Percentiles rank a stretch among this genome's conserved stretches.
phyloP scores from a whole-genome alignment of 2,888 invertebrate genomes.

The Acrobasis suavella region DNA sequence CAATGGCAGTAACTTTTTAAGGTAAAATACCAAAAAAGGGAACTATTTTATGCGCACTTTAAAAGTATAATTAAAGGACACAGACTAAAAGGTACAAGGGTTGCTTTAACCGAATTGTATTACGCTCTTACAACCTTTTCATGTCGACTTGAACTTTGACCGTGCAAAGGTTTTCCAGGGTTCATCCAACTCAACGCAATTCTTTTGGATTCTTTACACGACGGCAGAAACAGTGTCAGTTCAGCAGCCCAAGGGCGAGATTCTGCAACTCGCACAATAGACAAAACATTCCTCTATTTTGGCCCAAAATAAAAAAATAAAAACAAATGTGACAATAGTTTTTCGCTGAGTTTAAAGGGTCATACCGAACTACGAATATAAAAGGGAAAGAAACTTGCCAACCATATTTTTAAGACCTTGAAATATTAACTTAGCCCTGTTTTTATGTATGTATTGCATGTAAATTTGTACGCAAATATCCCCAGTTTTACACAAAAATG shows the following conservation, averaged over 20 bases:
- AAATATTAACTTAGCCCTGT: too few species aligned
- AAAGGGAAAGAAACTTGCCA: too few species aligned
- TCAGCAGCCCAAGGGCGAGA: neutral
- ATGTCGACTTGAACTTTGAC: neutral
- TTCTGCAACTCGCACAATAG: too few species aligned
- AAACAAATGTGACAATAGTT: too few species aligned
- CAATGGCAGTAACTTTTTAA: neutral
- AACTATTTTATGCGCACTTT: neutral
- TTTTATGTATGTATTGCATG: too few species aligned
- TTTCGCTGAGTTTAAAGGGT: too few species aligned
- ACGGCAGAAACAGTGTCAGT: neutral
- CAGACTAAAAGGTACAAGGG: neutral
- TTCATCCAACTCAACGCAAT: neutral
- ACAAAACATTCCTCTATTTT: too few species aligned
- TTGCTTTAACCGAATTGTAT: neutral
- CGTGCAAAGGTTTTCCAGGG: neutral
- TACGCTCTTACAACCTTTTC: neutral
- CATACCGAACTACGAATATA: too few species aligned
- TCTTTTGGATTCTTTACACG: neutral
- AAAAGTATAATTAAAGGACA: neutral
- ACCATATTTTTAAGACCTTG: too few species aligned
- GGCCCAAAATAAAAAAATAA: too few species aligned
- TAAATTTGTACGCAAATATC: too few species aligned
- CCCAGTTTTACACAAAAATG: too few species aligned
- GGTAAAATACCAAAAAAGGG: neutral